A percentile compares a stretch with the other conserved stretches of the same genome.
phyloP scores from a whole-genome alignment of 2,888 invertebrate species.

The Drosophila nigricruria region DNA sequence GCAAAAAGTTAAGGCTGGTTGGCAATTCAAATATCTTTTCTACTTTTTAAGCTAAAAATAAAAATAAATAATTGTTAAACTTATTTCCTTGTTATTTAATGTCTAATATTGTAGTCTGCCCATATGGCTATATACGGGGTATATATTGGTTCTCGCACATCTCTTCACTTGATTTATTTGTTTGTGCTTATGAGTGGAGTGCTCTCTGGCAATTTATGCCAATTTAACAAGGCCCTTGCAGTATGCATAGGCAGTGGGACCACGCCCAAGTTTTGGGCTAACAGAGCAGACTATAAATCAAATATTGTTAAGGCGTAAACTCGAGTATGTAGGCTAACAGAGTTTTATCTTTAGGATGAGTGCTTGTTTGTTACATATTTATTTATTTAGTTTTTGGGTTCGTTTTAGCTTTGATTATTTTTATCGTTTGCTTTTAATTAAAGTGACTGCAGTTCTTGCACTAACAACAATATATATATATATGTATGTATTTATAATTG shows the following conservation, averaged over 20 bases:
- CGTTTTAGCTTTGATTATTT: constrained; percentile 19
- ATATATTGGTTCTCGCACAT: constrained; percentile 1
- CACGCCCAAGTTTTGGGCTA: constrained; percentile 29
- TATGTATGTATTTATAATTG: constrained; percentile 29
- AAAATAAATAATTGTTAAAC: too few species aligned
- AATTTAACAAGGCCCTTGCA: constrained; percentile 62
- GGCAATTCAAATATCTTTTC: not conserved
- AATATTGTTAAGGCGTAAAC: constrained; percentile 34
- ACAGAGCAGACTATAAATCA: constrained; percentile 65
- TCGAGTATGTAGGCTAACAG: not conserved
- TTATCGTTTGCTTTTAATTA: constrained; percentile 41
- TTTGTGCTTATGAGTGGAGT: constrained; percentile 54
- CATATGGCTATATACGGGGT: constrained; percentile 2
- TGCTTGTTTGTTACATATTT: not conserved
- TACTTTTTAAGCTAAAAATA: not conserved
- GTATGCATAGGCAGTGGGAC: constrained; percentile 27
- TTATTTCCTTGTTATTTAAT: not conserved
- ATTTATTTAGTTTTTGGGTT: constrained; percentile 15
- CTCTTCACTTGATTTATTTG: constrained; percentile 68
- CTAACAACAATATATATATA: constrained; percentile 36
- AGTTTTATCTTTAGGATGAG: not conserved
- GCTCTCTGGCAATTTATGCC: constrained; percentile 64
- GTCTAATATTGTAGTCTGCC: not conserved
- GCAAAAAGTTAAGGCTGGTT: not conserved
- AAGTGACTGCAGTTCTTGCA: constrained; percentile 36